These are phyloP conservation scores for Mus musculus DNA, from an alignment of 2,113 vertebrate genomes.

Conservation along the genomic window GRCm39 chr7:40174001-40174500, in stretches of 20 bases:
- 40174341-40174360: conserved; percentile 6
- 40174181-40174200: neutral
- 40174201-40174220: neutral
- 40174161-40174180: neutral
- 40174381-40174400: neutral
- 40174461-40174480: neutral
- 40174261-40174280: neutral
- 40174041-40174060: neutral
- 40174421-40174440: neutral
- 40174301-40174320: too few species aligned
- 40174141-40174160: neutral
- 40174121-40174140: neutral
- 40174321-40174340: neutral
- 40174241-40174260: neutral
- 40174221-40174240: neutral
- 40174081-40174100: neutral
- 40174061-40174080: neutral
- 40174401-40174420: neutral
- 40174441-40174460: neutral
- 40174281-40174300: neutral
- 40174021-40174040: neutral
- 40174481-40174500: neutral
- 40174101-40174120: neutral
- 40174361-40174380: neutral
- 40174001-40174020: neutral